Percentiles rank a stretch among this genome's conserved stretches.
Conservation (phyloP, 2,113 vertebrate genomes). For the Phyllostomus hastatus region DNA sequence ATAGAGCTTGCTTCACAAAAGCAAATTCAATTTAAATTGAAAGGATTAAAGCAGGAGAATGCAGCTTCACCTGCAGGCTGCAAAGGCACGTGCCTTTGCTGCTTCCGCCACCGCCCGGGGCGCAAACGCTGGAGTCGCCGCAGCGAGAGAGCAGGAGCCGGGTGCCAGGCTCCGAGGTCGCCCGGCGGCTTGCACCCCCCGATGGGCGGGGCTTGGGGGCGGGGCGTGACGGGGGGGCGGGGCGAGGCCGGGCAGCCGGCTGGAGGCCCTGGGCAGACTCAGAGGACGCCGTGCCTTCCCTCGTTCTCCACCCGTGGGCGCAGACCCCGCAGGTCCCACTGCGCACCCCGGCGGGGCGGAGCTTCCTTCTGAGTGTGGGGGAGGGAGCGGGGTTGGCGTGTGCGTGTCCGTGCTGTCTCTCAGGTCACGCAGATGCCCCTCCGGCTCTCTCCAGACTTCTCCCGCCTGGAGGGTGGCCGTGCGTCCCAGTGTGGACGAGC, state of each 20-base stretch:
- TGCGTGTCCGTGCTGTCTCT: neutral
- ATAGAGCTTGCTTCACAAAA: neutral
- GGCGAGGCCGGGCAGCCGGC: too few relatives aligned
- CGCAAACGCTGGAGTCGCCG: too few relatives aligned
- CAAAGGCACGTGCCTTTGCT: rapidly evolving
- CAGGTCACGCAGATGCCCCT: neutral
- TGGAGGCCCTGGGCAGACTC: neutral
- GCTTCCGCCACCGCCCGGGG: rapidly evolving
- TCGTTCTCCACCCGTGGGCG: neutral
- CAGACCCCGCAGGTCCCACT: neutral
- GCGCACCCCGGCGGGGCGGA: too few relatives aligned
- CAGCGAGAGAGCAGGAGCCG: too few relatives aligned
- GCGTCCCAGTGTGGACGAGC: too few relatives aligned
- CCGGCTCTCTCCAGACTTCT: too few relatives aligned
- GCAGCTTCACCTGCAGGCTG: neutral
- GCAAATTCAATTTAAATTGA: neutral
- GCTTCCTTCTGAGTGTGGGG: neutral
- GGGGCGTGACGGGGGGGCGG: too few relatives aligned
- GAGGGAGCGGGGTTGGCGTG: neutral
- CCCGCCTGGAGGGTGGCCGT: too few relatives aligned
- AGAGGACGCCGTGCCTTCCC: neutral
- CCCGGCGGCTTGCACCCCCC: neutral
- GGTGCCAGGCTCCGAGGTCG: too few relatives aligned
- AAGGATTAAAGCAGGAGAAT: neutral
- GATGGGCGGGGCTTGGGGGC: too few relatives aligned